Evolutionary conservation across 2,113 vertebrate species (phyloP), one percentile per base, ranked within the genome.

Genomic region (Gorilla gorilla): DNA sequence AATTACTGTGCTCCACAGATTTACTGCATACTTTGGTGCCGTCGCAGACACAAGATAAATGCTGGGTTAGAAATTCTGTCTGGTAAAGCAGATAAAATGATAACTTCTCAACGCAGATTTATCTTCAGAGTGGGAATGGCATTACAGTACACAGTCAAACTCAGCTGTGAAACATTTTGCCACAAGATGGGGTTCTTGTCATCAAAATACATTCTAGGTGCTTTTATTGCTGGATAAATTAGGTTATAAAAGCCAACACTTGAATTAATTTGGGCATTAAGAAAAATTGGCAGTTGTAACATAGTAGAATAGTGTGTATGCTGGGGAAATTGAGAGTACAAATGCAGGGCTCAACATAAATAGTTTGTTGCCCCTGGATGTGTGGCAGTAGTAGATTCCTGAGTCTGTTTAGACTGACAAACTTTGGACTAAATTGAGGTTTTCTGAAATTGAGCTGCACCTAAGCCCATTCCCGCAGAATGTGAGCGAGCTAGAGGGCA

Each of bases 111-210:
- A 32, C 52, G 48, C 76, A 81, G 83, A 88, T 92, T 96, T 90
- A 55, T 90, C 94, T 85, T 92, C 57, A 20, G 57, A 68, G 88
- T 43, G 89, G 68, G 59, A 55, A 38, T 22, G 35, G 76, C 55
- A 20, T 0, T 13, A 43, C n/a, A 2, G 13, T 43, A 23, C 23
- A 22, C 5, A n/a, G 95, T 80, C 73, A 64, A 1, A 25, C 72
- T 30, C 25, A 89, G 18, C 18, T 40, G 16, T 59, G 94, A 95
- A 85, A 52, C 30, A 30, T 82, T 88, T 93, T 91, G 93, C 93
- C 94, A 96, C 97, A 97, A 96, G 96, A 85, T 96, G 94, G 97
- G 85, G 94, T 93, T 93, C 94, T 96, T 79, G 70, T 81, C 95
- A 90, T 96, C 64, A 94, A 18, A 86, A 80, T 88, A 27, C 4